phyloP scores from a whole-genome alignment of 2,113 vertebrate genomes.

The Mirza zaza region DNA sequence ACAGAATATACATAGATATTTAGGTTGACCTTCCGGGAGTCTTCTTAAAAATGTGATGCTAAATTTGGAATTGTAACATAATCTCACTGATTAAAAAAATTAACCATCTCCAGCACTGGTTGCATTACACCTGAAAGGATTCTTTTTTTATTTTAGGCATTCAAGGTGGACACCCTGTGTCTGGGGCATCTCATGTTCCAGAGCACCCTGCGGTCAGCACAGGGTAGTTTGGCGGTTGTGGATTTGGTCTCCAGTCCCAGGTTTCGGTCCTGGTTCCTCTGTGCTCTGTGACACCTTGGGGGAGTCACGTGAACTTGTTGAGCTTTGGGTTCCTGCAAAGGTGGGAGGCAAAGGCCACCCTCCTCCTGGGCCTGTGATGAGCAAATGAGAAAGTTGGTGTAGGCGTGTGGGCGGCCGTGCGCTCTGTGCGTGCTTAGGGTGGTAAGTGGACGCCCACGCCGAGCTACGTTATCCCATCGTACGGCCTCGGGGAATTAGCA shows the following conservation, averaged over 20 bases:
- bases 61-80: slow-evolving; percentile 39
- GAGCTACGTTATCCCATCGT: not conserved
- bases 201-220: not conserved
- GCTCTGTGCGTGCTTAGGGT: rapidly evolving
- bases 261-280: not conserved
- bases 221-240: rapidly evolving
- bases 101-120: not conserved
- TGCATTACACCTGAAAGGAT: not conserved
- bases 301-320: not conserved
- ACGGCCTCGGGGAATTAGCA: not conserved
- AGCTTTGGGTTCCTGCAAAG: not conserved
- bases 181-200: not conserved
- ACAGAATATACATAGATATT: slow-evolving; percentile 69
- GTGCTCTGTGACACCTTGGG: not conserved
- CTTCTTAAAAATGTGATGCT: slow-evolving; percentile 48
- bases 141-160: not conserved
- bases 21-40: slow-evolving; percentile 60
- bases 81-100: slow-evolving; percentile 64
- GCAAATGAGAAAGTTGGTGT: not conserved
- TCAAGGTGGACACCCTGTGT: not conserved
- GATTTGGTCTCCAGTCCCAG: not conserved
- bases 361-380: not conserved
- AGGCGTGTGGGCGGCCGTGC: not conserved
- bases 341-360: not conserved
- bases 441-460: rapidly evolving